Evolutionary conservation across 2,797 vertebrate genomes (phyloP), one percentile per base, ranked within the genome.

Genomic region (Premnoplex brunnescens): DNA sequence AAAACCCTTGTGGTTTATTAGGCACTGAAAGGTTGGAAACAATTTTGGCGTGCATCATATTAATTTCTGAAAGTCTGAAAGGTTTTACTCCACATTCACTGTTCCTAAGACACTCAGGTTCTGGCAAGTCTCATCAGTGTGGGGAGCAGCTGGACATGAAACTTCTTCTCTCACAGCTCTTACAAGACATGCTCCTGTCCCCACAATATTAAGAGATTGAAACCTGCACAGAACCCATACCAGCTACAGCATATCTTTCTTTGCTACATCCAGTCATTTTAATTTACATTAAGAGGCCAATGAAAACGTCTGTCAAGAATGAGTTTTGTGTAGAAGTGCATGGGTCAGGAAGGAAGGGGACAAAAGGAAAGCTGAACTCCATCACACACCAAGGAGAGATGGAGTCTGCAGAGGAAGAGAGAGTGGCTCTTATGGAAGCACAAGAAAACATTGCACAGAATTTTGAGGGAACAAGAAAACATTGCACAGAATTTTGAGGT

Each of bases 41-140:
- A n/a, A 34, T 19, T 78, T 44, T 48, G 14, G 20, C 0, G 2
- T n/a, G 9, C 23, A 46, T 52, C 9, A 37, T 32, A 63, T 0
- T 46, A 12, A 39, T 56, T 72, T 52, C 28, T 56, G 13, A 46
- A 86, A 54, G 14, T 51, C 55, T 54, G 13, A 26, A 49, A 68
- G 34, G 59, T 23, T 81, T 75, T 12, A 59, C 37, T 44, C 16
- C 46, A 46, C 0, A 0, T 54, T 27, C 64, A 14, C 34, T 72
- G 41, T 44, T 51, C 41, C 44, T 52, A 32, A 23, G 6, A 51
- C 32, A 68, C 34, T 4, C 5, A 3, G 12, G 14, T 63, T 76
- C 41, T 76, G 44, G 48, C 24, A 86, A 72, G 49, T 22, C 37
- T 17, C 39, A 32, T 13, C 26, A 44, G 9, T 13, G n/a, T 12